Conservation (phyloP, 2,888 invertebrate genomes). For the Acanthococcus lagerstroemiae region DNA sequence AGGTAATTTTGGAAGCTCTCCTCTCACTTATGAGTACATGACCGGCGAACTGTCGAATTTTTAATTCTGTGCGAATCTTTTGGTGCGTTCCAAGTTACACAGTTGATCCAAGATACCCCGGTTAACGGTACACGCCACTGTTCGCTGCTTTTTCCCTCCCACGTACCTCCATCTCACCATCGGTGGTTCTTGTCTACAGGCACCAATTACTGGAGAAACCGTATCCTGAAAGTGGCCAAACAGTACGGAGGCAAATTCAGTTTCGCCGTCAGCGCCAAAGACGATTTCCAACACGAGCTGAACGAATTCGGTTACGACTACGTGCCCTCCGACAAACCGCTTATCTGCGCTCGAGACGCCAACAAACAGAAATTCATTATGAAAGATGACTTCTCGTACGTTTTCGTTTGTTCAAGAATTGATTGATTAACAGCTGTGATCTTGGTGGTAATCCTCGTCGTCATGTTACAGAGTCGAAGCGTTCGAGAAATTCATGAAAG, state of each 20-base stretch:
- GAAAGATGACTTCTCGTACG: conserved; percentile 78
- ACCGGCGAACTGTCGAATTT: no score
- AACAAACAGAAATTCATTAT: conserved; percentile 83
- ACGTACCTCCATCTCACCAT: no score
- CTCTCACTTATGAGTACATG: no score
- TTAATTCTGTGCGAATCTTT: no score
- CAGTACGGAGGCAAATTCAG: conserved; percentile 54
- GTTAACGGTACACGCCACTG: no score
- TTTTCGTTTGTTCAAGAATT: conserved; percentile 32
- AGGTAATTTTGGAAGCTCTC: no score
- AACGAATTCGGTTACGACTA: conserved; percentile 88
- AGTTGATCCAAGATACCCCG: no score
- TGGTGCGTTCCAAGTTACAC: no score
- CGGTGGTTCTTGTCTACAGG: no score
- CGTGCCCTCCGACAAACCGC: conserved; percentile 77
- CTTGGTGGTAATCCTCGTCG: not conserved
- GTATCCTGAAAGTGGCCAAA: conserved; percentile 81
- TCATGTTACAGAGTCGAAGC: conserved; percentile 58
- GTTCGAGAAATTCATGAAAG: conserved; percentile 73
- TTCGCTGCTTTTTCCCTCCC: no score
- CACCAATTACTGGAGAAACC: conserved; percentile 98
- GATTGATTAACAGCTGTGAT: not conserved
- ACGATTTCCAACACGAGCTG: conserved; percentile 88
- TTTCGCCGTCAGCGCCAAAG: conserved; percentile 86
- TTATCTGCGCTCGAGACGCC: conserved; percentile 70